Percentiles rank a stretch among this genome's conserved stretches.
These are phyloP conservation scores for Rhea pennata DNA, from an alignment of 2,113 vertebrate genomes.

Conservation along the genomic window DNA sequence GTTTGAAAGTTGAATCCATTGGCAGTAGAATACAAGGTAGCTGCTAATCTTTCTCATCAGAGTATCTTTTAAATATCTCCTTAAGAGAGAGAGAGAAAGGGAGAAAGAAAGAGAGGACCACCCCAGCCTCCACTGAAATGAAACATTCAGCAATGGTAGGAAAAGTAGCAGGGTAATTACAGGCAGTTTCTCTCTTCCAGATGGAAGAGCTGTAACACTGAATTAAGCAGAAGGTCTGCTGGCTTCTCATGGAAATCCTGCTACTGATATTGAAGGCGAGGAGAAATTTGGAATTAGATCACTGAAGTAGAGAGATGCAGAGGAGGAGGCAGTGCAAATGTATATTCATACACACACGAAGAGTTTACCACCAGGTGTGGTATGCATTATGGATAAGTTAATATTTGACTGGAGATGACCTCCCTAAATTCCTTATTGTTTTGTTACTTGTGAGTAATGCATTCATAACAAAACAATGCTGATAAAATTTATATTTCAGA, in stretches of 20 bases:
- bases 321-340: background rate
- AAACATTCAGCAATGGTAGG: background rate
- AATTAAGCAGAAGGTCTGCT: background rate
- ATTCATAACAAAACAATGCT: background rate
- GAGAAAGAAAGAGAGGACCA: background rate
- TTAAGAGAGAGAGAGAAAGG: background rate
- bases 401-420: background rate
- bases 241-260: background rate
- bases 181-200: background rate
- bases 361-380: background rate
- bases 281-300: background rate
- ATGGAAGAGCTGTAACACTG: background rate
- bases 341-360: background rate
- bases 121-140: background rate
- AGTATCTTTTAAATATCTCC: background rate
- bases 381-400: background rate
- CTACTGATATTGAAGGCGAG: rapidly evolving
- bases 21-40: background rate
- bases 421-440: background rate
- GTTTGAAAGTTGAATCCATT: background rate
- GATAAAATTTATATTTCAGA: background rate
- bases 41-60: background rate
- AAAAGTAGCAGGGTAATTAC: background rate
- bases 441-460: background rate
- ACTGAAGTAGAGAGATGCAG: background rate